These are phyloP conservation scores for Hyalella azteca DNA, from an alignment of 2,888 invertebrate genomes.

Conservation along the genomic window DNA sequence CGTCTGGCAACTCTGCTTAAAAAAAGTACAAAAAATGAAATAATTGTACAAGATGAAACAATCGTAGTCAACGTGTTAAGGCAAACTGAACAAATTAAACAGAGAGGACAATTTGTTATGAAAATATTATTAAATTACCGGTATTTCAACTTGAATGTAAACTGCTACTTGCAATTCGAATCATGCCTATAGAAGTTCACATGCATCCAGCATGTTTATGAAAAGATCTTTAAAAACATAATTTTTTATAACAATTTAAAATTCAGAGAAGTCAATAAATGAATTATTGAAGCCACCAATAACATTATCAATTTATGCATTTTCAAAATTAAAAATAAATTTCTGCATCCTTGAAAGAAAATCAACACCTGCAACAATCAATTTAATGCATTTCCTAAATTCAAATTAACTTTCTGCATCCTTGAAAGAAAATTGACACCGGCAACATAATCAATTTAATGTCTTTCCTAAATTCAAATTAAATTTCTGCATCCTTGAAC, in stretches of 20 bases:
- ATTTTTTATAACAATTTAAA: neutral
- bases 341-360: neutral
- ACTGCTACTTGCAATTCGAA: too few relatives aligned
- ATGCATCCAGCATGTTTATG: neutral
- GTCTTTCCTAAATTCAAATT: neutral
- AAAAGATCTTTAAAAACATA: neutral
- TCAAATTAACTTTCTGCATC: neutral
- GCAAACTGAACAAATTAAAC: too few relatives aligned
- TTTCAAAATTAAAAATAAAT: neutral
- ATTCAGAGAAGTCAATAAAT: neutral
- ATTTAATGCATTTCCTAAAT: constrained; percentile 64
- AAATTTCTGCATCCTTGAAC: neutral
- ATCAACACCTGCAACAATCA: too few relatives aligned
- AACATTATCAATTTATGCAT: neutral
- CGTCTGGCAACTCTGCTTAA: too few relatives aligned
- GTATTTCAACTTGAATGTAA: too few relatives aligned
- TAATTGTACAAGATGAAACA: too few relatives aligned
- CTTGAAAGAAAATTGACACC: neutral
- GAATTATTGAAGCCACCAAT: neutral
- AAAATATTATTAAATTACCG: too few relatives aligned
- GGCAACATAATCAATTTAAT: neutral
- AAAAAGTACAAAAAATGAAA: too few relatives aligned
- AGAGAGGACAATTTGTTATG: too few relatives aligned
- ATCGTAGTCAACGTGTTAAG: too few relatives aligned
- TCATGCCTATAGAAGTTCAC: too few relatives aligned